Evolutionary conservation across 2,888 invertebrate species (phyloP).

Genomic region (Pachymerium ferrugineum): DNA sequence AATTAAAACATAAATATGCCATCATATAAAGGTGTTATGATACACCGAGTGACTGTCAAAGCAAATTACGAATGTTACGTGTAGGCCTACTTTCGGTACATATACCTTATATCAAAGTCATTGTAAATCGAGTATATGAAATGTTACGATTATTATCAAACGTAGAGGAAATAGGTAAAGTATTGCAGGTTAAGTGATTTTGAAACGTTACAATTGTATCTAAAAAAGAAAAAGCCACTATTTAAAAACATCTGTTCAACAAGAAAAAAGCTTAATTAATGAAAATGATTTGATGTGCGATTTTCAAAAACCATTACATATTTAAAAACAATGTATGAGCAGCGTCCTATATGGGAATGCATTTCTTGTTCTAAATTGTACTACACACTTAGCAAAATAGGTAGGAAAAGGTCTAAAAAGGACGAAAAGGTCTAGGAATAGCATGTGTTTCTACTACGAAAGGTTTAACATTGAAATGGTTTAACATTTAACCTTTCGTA

Average conservation of each 20-base stretch:
- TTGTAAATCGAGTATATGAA: not conserved
- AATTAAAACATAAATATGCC: not conserved
- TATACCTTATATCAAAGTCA: not conserved
- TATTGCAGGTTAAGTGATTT: not conserved
- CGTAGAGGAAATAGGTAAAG: not conserved
- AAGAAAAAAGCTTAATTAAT: too few relatives aligned
- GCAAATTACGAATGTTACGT: not conserved
- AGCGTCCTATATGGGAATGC: not conserved
- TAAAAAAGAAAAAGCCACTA: not conserved
- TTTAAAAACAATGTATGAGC: not conserved
- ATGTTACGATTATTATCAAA: not conserved
- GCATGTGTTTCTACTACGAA: too few relatives aligned
- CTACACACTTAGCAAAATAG: too few relatives aligned
- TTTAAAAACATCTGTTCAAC: too few relatives aligned
- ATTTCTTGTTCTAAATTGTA: not conserved
- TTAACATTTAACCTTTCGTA: too few relatives aligned
- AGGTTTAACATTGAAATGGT: too few relatives aligned
- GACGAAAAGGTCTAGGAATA: too few relatives aligned
- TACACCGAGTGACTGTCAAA: not conserved
- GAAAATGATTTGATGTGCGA: too few relatives aligned
- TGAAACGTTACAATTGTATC: not conserved
- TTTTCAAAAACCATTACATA: not conserved
- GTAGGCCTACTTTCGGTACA: not conserved
- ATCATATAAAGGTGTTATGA: not conserved
- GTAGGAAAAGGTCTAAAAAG: too few relatives aligned